These are phyloP conservation scores for Natrix natrix DNA, from an alignment of 2,797 vertebrate species.

Conservation along the genomic window DNA sequence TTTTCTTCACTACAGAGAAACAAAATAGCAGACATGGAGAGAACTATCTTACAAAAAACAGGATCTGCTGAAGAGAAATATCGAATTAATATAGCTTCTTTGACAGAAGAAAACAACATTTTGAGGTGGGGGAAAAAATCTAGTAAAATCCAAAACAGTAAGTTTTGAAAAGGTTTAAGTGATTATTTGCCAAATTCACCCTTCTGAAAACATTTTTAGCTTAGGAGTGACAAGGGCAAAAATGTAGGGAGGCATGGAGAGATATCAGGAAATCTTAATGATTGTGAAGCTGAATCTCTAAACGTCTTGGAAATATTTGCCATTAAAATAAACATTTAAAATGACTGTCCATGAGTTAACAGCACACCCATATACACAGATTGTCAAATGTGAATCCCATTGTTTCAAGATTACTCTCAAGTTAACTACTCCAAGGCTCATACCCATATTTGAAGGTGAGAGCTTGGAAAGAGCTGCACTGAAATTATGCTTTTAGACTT, in stretches of 20 bases:
- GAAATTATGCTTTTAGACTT: not conserved
- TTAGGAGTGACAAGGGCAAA: not conserved
- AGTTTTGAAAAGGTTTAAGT: not conserved
- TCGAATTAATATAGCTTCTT: conserved; percentile 38
- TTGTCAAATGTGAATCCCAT: not conserved
- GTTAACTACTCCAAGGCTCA: not conserved
- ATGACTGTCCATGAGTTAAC: not conserved
- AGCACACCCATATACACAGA: not conserved
- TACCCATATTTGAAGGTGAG: not conserved
- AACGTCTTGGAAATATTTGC: not conserved
- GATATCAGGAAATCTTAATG: not conserved
- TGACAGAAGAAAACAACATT: conserved; percentile 57
- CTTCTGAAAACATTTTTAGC: not conserved
- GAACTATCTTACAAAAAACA: conserved; percentile 49
- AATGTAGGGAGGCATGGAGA: not conserved
- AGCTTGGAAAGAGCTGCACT: not conserved
- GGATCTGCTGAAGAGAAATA: conserved; percentile 56
- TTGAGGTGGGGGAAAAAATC: conserved; percentile 50
- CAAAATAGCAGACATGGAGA: conserved; percentile 43
- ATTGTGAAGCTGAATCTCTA: not conserved
- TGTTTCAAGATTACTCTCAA: not conserved
- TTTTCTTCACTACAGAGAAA: conserved; percentile 52
- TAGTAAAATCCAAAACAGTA: not conserved
- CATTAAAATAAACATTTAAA: not conserved
- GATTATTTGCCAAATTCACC: not conserved